Base-by-base conservation (phyloP, 2,113 vertebrate species). In the Lontra canadensis region DNA sequence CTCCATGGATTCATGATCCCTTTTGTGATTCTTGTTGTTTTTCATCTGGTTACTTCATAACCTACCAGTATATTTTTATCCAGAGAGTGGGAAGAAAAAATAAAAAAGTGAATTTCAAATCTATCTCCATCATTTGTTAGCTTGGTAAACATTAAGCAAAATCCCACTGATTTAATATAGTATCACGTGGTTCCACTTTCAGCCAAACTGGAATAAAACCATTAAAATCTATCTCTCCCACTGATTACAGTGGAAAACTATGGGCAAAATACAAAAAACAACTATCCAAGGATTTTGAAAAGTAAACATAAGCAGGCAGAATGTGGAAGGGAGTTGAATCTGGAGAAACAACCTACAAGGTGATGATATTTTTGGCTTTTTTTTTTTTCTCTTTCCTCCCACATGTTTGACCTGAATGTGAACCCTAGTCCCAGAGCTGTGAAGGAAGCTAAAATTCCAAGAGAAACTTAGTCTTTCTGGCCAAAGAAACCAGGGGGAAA, bases 51-150 rank as follows among this genome's bases (percentile, higher is more conserved):
- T 88, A 76, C 15, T 76, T 95, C 23, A 85, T 65, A 17, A 76
- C 31, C 11, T 73, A 78, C 23, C 7, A 55, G 10, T 59, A 4
- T 65, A 69, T 92, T 74, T 96, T 94, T 94, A 93, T 15, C 55
- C 80, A 93, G 36, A 76, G 23, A 94, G 7, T 39, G 4, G 52
- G 14, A 49, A 59, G 18, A 1, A 47, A 86, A 81, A 84, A 39
- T 13, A 42, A 67, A 79, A 90, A 79, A n/a, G 31, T 11, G 90
- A 93, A 90, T 59, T 91, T 81, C 13, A 89, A 88, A 95, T 78
- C 3, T 83, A 67, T 86, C 93, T 86, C 7, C 86, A 2, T 82
- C 55, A 87, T 76, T 86, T 86, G 44, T 42, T 69, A 91, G 23
- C 13, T 94, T 95, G 44, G 34, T 18, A 73, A 85, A 63, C 25